Conservation (phyloP, 2,113 vertebrate genomes). For the Caracal caracal region DNA sequence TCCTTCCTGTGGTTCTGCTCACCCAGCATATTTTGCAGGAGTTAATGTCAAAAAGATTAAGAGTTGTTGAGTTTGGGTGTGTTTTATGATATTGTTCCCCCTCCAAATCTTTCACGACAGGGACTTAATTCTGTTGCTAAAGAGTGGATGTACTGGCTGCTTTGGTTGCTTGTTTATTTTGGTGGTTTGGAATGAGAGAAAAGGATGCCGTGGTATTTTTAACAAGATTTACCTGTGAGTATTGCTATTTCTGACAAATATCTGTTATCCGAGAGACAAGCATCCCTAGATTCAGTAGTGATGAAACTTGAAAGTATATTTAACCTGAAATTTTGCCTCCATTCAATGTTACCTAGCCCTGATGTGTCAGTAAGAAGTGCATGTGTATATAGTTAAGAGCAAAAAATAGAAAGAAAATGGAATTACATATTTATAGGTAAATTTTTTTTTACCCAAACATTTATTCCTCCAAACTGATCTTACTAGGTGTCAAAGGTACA, state of each 20-base stretch:
- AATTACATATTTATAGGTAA: not conserved
- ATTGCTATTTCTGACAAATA: not conserved
- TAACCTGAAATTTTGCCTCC: not conserved
- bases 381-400: not conserved
- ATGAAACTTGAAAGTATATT: not conserved
- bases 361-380: not conserved
- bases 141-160: not conserved
- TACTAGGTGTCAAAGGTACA: not conserved
- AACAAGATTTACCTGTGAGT: not conserved
- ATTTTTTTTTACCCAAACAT: not conserved
- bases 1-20: conserved; percentile 33
- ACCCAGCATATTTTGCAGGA: conserved; percentile 26
- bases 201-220: not conserved
- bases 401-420: not conserved
- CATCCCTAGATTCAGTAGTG: not conserved
- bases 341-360: not conserved
- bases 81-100: conserved; percentile 56
- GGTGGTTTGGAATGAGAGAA: not conserved
- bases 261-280: not conserved
- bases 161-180: not conserved
- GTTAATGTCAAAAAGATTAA: conserved; percentile 60
- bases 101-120: conserved; percentile 11
- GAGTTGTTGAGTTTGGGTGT: not conserved
- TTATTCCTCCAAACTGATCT: not conserved
- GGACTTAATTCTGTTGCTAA: not conserved